phyloP scores from a whole-genome alignment of 2,888 invertebrate species.

The Elysia crispata region DNA sequence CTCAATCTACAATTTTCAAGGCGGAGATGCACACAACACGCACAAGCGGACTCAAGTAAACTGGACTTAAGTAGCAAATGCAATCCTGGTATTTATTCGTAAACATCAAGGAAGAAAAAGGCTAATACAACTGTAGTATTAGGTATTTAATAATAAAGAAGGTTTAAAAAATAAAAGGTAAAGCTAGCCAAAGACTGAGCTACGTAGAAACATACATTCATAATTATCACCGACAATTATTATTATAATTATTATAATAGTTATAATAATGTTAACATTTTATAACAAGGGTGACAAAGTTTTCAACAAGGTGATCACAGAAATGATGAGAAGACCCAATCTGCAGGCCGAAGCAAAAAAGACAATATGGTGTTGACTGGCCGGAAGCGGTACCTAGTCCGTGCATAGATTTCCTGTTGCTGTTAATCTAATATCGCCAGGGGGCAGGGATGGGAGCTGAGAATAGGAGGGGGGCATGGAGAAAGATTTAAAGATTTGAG shows the following conservation, averaged over 20 bases:
- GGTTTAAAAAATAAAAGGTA: neutral
- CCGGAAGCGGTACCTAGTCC: too few species aligned
- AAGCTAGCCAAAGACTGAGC: neutral
- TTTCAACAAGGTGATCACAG: slow-evolving; percentile 43
- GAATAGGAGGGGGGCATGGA: too few species aligned
- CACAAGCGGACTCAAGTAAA: too few species aligned
- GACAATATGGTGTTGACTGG: too few species aligned
- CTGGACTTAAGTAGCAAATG: slow-evolving; percentile 23
- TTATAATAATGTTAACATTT: too few species aligned
- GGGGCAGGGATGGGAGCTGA: too few species aligned
- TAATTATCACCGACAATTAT: neutral
- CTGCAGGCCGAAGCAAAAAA: neutral
- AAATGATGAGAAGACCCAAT: slow-evolving; percentile 4
- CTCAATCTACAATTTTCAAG: too few species aligned
- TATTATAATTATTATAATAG: slow-evolving; percentile 7
- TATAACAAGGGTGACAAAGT: slow-evolving; percentile 11
- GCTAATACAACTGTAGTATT: slow-evolving; percentile 24
- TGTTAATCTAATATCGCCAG: too few species aligned
- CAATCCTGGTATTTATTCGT: slow-evolving; percentile 34
- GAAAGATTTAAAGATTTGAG: too few species aligned
- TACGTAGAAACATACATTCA: neutral
- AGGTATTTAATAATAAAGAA: neutral
- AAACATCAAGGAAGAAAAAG: slow-evolving; percentile 26
- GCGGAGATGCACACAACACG: too few species aligned
- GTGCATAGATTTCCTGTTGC: too few species aligned